Evolutionary conservation across 2,888 invertebrate species (phyloP).

Genomic region (Caenorhabditis sulstoni): DNA sequence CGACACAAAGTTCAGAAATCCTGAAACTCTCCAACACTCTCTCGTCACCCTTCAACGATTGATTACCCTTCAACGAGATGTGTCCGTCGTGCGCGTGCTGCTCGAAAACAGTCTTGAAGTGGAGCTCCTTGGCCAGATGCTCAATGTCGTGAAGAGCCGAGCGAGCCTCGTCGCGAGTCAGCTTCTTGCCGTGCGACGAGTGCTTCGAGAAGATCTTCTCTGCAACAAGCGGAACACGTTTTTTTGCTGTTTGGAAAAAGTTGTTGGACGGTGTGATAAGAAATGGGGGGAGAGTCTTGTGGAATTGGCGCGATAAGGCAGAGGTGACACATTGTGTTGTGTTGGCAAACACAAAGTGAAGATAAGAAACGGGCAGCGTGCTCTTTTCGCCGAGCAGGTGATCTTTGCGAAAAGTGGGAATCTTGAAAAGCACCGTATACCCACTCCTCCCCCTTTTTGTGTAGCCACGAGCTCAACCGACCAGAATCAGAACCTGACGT

Average conservation of each 20-base stretch:
- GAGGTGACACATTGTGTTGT: conserved; percentile 16
- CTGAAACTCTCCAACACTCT: neutral
- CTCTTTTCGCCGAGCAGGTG: too few species aligned
- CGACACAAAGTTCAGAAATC: conserved; percentile 19
- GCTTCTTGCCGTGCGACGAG: conserved; percentile 49
- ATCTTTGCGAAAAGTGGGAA: too few species aligned
- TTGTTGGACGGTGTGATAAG: conserved; percentile 7
- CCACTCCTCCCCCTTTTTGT: too few species aligned
- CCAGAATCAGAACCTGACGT: too few species aligned
- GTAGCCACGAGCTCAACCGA: too few species aligned
- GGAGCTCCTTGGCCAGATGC: conserved; percentile 51
- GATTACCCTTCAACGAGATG: conserved; percentile 41
- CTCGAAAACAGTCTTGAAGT: conserved; percentile 39
- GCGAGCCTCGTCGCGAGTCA: conserved; percentile 50
- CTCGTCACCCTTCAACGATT: too few species aligned
- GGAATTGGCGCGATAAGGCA: conserved; percentile 7
- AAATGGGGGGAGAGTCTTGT: conserved; percentile 6
- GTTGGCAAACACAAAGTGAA: conserved; percentile 49
- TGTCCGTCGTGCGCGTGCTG: conserved; percentile 41
- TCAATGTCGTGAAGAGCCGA: conserved; percentile 54
- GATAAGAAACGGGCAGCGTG: too few species aligned
- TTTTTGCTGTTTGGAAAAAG: neutral
- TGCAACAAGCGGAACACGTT: conserved; percentile 24
- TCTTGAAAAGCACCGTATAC: neutral
- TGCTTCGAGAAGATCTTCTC: conserved; percentile 53